These are phyloP conservation scores for Ammodytes marinus DNA, from an alignment of 2,113 vertebrate genomes.

Conservation along the genomic window DNA sequence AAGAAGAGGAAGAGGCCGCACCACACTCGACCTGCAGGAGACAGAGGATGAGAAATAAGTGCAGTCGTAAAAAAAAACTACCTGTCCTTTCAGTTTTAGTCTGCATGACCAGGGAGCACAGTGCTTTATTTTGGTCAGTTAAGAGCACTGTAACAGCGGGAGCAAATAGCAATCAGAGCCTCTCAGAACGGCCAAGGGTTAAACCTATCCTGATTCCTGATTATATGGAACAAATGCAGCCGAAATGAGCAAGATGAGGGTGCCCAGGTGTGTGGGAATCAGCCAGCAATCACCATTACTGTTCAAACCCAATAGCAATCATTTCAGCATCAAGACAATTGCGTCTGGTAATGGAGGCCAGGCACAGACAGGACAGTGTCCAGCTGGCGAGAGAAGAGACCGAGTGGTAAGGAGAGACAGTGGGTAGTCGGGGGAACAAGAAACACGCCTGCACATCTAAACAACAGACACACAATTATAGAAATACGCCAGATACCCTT, in stretches of 20 bases:
- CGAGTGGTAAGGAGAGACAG: conserved; percentile 43
- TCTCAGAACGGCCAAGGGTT: conserved; percentile 28
- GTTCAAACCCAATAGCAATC: conserved; percentile 78
- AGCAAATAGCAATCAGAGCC: conserved; percentile 64
- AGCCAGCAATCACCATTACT: conserved; percentile 79
- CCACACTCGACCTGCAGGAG: conserved; percentile 67
- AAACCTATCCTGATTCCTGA: conserved; percentile 61
- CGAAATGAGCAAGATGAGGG: conserved; percentile 63
- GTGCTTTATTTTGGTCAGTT: conserved; percentile 28
- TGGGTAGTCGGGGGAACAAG: conserved; percentile 29
- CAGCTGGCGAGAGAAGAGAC: conserved; percentile 70
- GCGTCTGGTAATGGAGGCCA: conserved; percentile 70
- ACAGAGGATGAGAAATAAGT: conserved; percentile 45
- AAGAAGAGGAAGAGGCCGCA: conserved; percentile 36
- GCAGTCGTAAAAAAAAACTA: background rate
- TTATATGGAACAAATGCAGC: conserved; percentile 72
- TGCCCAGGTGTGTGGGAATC: conserved; percentile 79
- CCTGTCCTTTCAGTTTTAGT: conserved; percentile 24
- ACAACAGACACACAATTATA: conserved; percentile 45
- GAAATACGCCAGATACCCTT: conserved; percentile 47
- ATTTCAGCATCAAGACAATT: conserved; percentile 76
- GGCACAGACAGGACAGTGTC: conserved; percentile 61
- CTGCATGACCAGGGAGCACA: background rate
- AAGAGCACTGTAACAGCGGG: conserved; percentile 40
- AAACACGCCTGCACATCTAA: conserved; percentile 22